A percentile compares a stretch with the other conserved stretches of the same genome.
These are phyloP conservation scores for Pyrgilauda ruficollis DNA, from an alignment of 2,113 vertebrate genomes.

Conservation along the genomic window DNA sequence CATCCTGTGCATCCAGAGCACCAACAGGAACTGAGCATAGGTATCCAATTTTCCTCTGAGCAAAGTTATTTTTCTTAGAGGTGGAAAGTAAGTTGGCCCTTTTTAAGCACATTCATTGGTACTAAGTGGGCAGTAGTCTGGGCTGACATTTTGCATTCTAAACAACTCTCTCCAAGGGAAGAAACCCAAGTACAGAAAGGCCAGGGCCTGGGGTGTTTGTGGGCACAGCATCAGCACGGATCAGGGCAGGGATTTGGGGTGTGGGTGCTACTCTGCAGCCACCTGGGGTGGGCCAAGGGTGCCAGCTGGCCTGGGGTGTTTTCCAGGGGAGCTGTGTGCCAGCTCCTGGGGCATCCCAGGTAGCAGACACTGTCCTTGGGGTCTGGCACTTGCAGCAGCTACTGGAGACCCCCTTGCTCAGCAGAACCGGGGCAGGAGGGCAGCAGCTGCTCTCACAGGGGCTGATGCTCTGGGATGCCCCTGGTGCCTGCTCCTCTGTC, in stretches of 20 bases:
- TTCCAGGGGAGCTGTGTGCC: background rate
- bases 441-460: background rate
- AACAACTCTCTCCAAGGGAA: background rate
- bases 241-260: background rate
- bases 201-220: rapidly evolving
- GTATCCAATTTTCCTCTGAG: constrained; percentile 1
- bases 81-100: constrained; percentile 9
- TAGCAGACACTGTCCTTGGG: background rate
- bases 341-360: background rate
- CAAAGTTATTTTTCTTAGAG: constrained; percentile 21
- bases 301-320: background rate
- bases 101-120: background rate
- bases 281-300: too few species aligned
- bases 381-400: background rate
- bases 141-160: background rate
- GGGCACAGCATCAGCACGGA: background rate
- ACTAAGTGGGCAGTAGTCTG: background rate
- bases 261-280: background rate
- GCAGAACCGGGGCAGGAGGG: background rate
- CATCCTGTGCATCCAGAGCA: constrained; percentile 37
- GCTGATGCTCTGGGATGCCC: background rate
- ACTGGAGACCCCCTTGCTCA: background rate
- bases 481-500: background rate
- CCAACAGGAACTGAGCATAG: background rate
- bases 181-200: background rate